These are phyloP conservation scores for Camelus bactrianus DNA, from an alignment of 2,113 vertebrate species.

Conservation along the genomic window DNA sequence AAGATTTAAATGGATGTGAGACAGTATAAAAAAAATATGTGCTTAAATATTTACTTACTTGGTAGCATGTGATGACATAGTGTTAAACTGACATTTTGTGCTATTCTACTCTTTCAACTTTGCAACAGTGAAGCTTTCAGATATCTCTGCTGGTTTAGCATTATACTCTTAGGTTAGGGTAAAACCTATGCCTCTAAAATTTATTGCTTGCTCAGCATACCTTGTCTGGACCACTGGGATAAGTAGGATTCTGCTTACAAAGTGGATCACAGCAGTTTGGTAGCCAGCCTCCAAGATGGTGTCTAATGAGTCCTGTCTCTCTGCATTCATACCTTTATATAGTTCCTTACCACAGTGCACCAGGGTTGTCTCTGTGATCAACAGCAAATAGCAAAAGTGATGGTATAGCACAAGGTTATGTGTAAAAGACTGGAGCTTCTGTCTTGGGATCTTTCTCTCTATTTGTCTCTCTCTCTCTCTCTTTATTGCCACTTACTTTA, in stretches of 20 bases:
- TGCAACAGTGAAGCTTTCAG: neutral
- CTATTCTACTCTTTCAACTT: neutral
- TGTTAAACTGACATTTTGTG: neutral
- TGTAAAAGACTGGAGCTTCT: neutral
- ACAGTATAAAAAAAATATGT: neutral
- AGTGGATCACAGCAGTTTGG: neutral
- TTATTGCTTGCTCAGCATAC: neutral
- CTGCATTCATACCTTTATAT: neutral
- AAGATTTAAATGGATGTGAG: neutral
- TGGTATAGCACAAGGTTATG: neutral
- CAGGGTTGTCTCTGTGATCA: neutral
- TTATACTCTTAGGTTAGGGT: neutral
- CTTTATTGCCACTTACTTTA: neutral
- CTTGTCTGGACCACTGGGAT: neutral
- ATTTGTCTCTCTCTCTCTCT: neutral
- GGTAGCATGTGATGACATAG: neutral
- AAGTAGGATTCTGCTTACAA: neutral
- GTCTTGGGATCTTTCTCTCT: neutral
- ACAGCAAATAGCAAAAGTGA: neutral
- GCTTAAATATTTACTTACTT: conserved; percentile 22
- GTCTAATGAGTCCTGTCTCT: neutral
- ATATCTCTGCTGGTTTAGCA: neutral
- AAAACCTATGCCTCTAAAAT: neutral
- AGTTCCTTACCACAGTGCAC: neutral
- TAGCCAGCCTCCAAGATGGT: neutral